These are phyloP conservation scores for Psylliodes chrysocephalus DNA, from an alignment of 2,888 invertebrate species.

Conservation along the genomic window DNA sequence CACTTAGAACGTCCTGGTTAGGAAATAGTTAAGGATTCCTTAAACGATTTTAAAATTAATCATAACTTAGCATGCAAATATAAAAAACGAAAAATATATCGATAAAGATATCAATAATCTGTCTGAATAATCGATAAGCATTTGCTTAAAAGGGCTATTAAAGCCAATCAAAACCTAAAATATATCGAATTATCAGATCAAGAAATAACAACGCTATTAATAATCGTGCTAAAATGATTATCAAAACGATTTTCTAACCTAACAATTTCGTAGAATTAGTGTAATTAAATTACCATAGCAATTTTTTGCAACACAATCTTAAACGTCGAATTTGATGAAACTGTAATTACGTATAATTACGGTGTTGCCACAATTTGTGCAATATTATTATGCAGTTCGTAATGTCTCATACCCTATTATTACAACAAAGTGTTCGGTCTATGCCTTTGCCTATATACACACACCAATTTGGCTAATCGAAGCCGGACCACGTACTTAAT, in stretches of 20 bases:
- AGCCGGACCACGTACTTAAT: conserved; percentile 33
- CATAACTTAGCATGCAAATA: too few relatives aligned
- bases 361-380: conserved; percentile 40
- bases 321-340: conserved; percentile 37
- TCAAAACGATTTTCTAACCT: conserved; percentile 2
- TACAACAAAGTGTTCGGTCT: conserved; percentile 38
- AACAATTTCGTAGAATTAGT: conserved; percentile 14
- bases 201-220: not conserved
- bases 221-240: not conserved
- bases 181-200: not conserved
- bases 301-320: conserved; percentile 8
- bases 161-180: not conserved
- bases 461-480: conserved; percentile 41
- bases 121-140: not conserved
- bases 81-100: not conserved
- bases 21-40: too few relatives aligned
- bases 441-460: conserved; percentile 18
- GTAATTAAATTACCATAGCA: conserved; percentile 19
- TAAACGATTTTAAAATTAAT: too few relatives aligned
- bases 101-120: not conserved
- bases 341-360: conserved; percentile 41
- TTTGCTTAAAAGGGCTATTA: not conserved
- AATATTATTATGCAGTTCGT: conserved; percentile 41
- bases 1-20: too few relatives aligned
- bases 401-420: conserved; percentile 40